These are phyloP conservation scores for Laspeyria flexula DNA, from an alignment of 2,888 invertebrate genomes.

Conservation along the genomic window DNA sequence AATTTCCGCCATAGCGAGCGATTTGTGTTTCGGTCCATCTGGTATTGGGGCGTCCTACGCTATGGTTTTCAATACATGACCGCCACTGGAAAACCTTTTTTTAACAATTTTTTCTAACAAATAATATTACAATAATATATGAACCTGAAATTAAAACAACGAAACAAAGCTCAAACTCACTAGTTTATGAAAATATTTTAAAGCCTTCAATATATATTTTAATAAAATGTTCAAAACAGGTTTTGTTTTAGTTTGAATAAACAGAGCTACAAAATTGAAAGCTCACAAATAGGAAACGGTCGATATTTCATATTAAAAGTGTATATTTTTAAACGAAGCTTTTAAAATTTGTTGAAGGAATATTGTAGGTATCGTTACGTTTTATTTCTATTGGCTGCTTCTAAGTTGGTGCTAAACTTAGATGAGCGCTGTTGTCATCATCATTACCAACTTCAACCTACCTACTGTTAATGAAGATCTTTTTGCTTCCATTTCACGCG, in stretches of 20 bases:
- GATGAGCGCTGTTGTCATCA: neutral
- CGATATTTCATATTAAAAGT: neutral
- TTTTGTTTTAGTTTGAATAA: neutral
- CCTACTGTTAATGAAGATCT: neutral
- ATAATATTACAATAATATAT: no score
- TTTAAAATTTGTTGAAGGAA: neutral
- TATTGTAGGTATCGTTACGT: neutral
- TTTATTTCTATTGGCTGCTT: neutral
- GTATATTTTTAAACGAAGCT: neutral
- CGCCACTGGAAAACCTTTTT: no score
- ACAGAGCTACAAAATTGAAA: neutral
- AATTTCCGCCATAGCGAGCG: no score
- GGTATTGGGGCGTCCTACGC: no score
- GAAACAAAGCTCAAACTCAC: no score
- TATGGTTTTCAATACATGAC: no score
- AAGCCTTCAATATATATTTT: neutral
- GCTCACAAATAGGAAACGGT: neutral
- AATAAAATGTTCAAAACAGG: no score
- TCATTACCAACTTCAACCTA: neutral
- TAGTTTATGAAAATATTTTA: no score
- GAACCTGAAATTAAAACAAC: no score
- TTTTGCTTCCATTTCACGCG: no score
- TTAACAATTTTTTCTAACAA: no score
- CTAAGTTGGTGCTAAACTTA: neutral
- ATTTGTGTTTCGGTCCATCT: no score